A percentile compares a stretch with the other conserved stretches of the same genome.
phyloP scores from a whole-genome alignment of 2,797 vertebrate species.

The Sylvia borin region DNA sequence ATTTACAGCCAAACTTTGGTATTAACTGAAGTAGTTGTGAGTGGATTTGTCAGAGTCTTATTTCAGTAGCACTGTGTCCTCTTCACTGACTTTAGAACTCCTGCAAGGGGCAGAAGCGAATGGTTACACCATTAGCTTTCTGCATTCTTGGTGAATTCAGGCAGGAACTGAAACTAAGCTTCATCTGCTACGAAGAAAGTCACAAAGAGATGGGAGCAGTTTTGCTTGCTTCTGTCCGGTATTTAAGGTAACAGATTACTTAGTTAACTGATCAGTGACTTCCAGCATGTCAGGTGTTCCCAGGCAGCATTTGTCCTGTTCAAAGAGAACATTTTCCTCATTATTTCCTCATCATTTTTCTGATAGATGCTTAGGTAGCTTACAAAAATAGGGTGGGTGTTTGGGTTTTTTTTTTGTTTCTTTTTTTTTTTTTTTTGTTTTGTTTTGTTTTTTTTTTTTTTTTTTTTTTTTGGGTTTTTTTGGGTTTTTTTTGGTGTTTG shows the following conservation, averaged over 20 bases:
- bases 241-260: background rate
- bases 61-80: background rate
- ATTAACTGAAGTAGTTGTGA: background rate
- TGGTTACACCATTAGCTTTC: background rate
- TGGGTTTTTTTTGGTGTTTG: too few relatives aligned
- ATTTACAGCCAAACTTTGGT: constrained; percentile 1
- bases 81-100: background rate
- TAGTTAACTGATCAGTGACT: background rate
- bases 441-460: background rate
- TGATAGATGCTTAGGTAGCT: background rate
- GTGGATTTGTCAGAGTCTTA: background rate
- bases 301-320: background rate
- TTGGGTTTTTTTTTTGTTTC: too few relatives aligned
- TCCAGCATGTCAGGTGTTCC: background rate
- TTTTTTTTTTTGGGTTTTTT: too few relatives aligned
- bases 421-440: too few relatives aligned
- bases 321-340: background rate
- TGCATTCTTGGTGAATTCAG: background rate
- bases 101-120: background rate
- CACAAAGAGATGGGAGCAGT: background rate
- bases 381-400: too few relatives aligned
- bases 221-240: background rate
- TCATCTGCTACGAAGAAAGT: background rate
- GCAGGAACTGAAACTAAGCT: background rate
- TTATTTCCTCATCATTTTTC: background rate